Evolutionary conservation across 2,113 vertebrate genomes (phyloP).

Genomic region (Oceanodroma tethys): DNA sequence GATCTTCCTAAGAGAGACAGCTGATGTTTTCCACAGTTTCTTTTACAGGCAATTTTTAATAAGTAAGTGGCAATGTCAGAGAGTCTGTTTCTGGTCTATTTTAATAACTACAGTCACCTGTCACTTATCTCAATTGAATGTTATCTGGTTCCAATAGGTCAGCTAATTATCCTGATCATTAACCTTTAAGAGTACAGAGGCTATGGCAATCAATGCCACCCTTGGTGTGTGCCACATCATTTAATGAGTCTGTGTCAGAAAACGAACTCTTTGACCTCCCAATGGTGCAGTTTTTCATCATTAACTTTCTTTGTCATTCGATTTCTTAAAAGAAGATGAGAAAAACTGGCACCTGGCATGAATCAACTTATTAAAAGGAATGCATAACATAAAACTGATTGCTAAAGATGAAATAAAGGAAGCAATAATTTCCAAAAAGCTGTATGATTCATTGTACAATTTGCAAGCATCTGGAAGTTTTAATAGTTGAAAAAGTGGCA

Average conservation of each 20-base stretch:
- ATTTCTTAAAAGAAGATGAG: background rate
- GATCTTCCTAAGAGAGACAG: background rate
- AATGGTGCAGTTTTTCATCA: background rate
- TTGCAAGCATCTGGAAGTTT: background rate
- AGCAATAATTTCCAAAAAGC: background rate
- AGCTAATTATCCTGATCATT: constrained; percentile 64
- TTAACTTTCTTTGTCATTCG: constrained; percentile 21
- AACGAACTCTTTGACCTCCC: background rate
- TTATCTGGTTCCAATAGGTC: constrained; percentile 34
- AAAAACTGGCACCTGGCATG: background rate
- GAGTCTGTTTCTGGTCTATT: background rate
- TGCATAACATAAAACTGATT: background rate
- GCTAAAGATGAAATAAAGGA: background rate
- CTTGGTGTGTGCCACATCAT: background rate
- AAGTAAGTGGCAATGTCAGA: background rate
- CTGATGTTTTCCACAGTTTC: background rate
- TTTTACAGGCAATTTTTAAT: background rate
- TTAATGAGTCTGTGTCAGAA: constrained; percentile 43
- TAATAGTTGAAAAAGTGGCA: background rate
- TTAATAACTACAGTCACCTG: constrained; percentile 35
- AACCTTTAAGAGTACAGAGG: constrained; percentile 55
- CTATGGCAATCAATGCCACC: constrained; percentile 28
- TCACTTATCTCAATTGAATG: constrained; percentile 52
- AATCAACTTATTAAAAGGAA: constrained; percentile 23
- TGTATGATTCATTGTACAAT: background rate